These are phyloP conservation scores for Rousettus madagascariensis DNA, from an alignment of 2,797 vertebrate genomes.

Conservation along the genomic window DNA sequence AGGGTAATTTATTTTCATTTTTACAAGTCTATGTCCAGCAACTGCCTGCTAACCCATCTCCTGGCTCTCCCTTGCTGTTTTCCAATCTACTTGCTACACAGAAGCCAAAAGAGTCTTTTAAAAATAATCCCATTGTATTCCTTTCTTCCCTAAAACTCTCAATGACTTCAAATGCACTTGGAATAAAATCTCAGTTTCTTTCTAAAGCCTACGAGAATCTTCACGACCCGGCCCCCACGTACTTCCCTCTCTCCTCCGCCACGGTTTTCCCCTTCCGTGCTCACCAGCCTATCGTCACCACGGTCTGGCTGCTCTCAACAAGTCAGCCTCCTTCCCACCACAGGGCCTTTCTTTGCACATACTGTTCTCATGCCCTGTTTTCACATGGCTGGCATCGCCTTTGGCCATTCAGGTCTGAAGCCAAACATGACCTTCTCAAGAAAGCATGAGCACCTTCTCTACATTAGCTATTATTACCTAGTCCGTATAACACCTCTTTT, in stretches of 20 bases:
- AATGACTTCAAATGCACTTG: neutral
- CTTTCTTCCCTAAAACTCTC: neutral
- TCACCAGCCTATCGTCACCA: neutral
- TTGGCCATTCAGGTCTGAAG: neutral
- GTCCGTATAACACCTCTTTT: neutral
- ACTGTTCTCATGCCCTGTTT: neutral
- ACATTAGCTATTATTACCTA: neutral
- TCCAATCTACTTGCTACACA: neutral
- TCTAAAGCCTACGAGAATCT: neutral
- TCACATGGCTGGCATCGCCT: neutral
- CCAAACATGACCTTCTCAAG: neutral
- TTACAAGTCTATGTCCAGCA: neutral
- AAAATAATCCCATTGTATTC: neutral
- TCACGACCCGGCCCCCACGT: neutral
- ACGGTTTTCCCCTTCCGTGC: neutral
- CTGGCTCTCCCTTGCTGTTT: neutral
- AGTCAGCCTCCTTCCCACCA: neutral
- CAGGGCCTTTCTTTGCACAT: neutral
- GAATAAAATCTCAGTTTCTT: neutral
- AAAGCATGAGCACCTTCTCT: neutral
- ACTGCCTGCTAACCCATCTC: neutral
- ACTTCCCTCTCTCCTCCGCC: neutral
- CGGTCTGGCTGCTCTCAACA: neutral
- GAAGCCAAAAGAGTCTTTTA: neutral
- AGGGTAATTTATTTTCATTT: slow-evolving; percentile 21